Percentiles rank a stretch among this genome's conserved stretches.
Conservation (phyloP, 1,140 invertebrate species). For the Parasteatoda tepidariorum region DNA sequence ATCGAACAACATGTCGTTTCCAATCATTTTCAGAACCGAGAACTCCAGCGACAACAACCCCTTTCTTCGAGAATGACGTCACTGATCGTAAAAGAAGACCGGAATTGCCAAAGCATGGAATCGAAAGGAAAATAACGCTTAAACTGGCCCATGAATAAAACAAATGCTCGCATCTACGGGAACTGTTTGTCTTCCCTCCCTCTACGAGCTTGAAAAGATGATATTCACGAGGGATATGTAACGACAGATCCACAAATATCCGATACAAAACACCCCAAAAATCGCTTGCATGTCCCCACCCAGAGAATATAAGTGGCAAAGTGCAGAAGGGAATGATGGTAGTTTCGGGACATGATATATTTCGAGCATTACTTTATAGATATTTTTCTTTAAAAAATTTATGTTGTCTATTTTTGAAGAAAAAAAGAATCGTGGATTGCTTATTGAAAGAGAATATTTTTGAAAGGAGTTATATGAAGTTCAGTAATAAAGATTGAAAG, state of each 20-base stretch:
- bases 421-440: no score
- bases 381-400: no score
- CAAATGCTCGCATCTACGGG: constrained; percentile 37
- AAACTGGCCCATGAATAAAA: constrained; percentile 30
- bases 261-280: background rate
- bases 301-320: background rate
- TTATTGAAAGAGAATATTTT: no score
- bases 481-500: no score
- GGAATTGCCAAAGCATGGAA: background rate
- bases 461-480: no score
- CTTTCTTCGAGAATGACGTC: background rate
- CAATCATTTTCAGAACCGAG: background rate
- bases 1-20: background rate
- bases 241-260: constrained; percentile 30
- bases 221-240: constrained; percentile 5
- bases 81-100: background rate
- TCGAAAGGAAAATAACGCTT: background rate
- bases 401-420: no score
- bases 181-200: constrained; percentile 17
- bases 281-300: background rate
- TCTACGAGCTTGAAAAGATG: background rate
- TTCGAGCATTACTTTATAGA: background rate
- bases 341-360: background rate
- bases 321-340: background rate
- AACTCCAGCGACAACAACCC: background rate